Percentiles rank a stretch among this genome's conserved stretches.
Evolutionary conservation across 2,888 invertebrate genomes (phyloP).

Genomic region (Xanthostigma xanthostigma): DNA sequence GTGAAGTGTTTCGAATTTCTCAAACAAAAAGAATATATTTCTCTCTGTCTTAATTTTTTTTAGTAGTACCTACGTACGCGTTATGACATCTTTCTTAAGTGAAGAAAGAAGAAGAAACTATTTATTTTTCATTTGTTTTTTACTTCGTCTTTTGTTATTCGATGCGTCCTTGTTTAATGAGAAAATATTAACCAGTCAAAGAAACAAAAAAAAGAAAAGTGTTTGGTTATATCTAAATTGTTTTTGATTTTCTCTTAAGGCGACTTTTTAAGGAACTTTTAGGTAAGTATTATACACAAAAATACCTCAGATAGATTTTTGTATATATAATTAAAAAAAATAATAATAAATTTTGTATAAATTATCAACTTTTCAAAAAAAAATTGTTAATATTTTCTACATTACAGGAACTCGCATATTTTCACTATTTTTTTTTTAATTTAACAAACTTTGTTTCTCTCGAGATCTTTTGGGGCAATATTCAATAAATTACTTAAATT

Average conservation of each 20-base stretch:
- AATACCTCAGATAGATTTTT: constrained; percentile 2
- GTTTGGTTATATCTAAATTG: no score
- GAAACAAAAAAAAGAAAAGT: no score
- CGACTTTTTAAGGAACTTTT: constrained; percentile 1
- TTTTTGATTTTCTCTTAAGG: no score
- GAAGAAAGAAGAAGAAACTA: no score
- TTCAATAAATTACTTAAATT: constrained; percentile 10
- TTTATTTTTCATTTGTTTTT: no score
- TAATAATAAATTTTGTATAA: constrained; percentile 2
- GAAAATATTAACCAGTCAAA: no score
- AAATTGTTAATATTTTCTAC: constrained; percentile 3
- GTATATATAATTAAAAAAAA: constrained; percentile 3
- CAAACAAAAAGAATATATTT: background rate
- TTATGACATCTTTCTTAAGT: no score
- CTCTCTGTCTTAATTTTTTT: no score
- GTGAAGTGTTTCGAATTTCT: background rate
- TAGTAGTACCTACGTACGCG: no score
- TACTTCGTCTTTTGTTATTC: no score
- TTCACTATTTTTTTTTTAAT: background rate
- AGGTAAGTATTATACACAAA: constrained; percentile 2
- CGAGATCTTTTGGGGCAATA: constrained; percentile 12
- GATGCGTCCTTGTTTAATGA: no score
- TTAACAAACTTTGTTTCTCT: constrained; percentile 6
- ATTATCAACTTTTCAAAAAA: background rate
- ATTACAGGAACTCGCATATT: constrained; percentile 5